Base-by-base conservation (phyloP, 2,113 vertebrate genomes). In the Sardina pilchardus region DNA sequence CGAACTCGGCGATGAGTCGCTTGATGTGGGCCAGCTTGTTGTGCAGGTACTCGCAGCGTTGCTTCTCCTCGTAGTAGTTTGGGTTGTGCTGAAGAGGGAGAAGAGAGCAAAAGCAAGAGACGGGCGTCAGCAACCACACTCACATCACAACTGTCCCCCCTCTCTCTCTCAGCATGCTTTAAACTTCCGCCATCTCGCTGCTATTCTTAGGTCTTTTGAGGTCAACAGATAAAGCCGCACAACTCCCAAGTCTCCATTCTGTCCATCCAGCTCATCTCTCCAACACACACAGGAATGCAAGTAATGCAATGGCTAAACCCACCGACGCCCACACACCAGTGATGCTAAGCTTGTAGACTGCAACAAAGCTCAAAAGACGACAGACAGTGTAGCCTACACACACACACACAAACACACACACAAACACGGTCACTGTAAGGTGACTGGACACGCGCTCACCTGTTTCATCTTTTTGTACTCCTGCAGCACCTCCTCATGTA, bases 1-100 rank as follows among this genome's bases (percentile, higher is more conserved):
- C 96, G 89, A 95, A 97, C 91, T 97, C 96, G 84, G 92, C 90
- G 91, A 97, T 96, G 8, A 97, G 96, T 88, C 95, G 95, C 92
- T 97, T 98, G 91, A 97, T 98, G 92, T 98, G 96, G 88, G 96
- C 95, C 93, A 98, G 91, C 91, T 98, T 99, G 91, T 95, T 96
- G 94, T 97, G 96, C 92, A 99, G 95, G 92, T 97, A 97, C 91
- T 97, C 94, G 78, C 95, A 98, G 93, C 96, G 96, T 56, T 93
- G 94, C 82, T 98, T 98, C 93, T 96, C 95, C 89, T 95, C 93
- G 16, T 95, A 93, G 91, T 96, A 97, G 93, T 94, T 97, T 71
- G 97, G 97, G 85, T 93, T 96, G 81, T 95, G 95, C 96, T 97
- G 53, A 21, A 21, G 48, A 14, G 93, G 14, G 84, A 91, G 86